Evolutionary conservation across 2,888 invertebrate species (phyloP).

Genomic region (Drosophila hamatofila): DNA sequence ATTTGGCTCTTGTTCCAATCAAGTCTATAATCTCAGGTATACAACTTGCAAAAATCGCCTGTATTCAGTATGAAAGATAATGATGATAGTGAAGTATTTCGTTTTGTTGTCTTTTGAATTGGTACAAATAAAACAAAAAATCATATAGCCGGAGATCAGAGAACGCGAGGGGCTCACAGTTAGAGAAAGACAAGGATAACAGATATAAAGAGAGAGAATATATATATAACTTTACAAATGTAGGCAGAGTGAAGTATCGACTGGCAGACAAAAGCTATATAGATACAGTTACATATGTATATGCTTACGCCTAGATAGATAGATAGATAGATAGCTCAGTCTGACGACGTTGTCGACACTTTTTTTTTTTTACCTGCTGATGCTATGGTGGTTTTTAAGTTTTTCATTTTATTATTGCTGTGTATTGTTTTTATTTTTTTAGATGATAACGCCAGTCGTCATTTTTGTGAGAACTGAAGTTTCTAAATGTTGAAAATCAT

Average conservation of each 20-base stretch:
- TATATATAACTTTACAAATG: neutral
- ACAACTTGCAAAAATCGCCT: slow-evolving; percentile 99
- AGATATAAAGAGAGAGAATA: slow-evolving; percentile 10
- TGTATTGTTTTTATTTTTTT: slow-evolving; percentile 26
- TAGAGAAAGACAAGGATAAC: slow-evolving; percentile 22
- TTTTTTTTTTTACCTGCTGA: slow-evolving; percentile 23
- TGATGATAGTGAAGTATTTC: slow-evolving; percentile 83
- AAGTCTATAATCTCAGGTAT: slow-evolving; percentile 99
- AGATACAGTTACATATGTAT: slow-evolving; percentile 10
- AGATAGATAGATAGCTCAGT: slow-evolving; percentile 13
- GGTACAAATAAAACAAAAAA: slow-evolving; percentile 57
- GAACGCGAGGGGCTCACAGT: slow-evolving; percentile 26
- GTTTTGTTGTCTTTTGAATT: slow-evolving; percentile 62
- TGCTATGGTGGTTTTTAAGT: slow-evolving; percentile 32
- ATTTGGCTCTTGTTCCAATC: slow-evolving; percentile 99
- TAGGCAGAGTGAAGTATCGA: neutral
- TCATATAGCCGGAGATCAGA: slow-evolving; percentile 42
- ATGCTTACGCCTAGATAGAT: slow-evolving; percentile 27
- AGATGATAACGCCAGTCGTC: slow-evolving; percentile 31
- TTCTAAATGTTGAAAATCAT: slow-evolving; percentile 37
- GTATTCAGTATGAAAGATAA: slow-evolving; percentile 84
- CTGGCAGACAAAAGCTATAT: slow-evolving; percentile 13
- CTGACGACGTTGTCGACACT: slow-evolving; percentile 30
- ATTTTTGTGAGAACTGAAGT: slow-evolving; percentile 34
- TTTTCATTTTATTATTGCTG: slow-evolving; percentile 31